A percentile compares a stretch with the other conserved stretches of the same genome.
Evolutionary conservation across 2,113 vertebrate species (phyloP).

Genomic region (Megaceryle torquata): DNA sequence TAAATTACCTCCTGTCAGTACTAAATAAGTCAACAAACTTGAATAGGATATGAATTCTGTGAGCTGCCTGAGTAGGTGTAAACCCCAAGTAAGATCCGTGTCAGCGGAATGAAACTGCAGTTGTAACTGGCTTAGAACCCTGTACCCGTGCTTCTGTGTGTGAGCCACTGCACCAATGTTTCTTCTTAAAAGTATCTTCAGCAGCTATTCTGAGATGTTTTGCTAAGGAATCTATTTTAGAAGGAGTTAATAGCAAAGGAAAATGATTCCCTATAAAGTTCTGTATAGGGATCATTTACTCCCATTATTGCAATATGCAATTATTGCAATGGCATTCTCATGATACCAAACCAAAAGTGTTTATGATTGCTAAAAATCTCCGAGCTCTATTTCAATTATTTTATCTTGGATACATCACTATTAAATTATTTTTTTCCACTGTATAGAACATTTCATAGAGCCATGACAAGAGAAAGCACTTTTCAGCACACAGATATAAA

Average conservation of each 20-base stretch:
- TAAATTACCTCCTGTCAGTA: background rate
- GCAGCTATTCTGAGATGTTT: background rate
- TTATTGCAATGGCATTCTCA: background rate
- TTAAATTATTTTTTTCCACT: background rate
- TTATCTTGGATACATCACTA: background rate
- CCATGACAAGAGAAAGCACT: background rate
- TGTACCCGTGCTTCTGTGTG: background rate
- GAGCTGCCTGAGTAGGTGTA: background rate
- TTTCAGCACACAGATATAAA: background rate
- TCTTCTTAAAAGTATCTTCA: background rate
- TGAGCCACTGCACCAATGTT: rapidly evolving
- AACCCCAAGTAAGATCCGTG: background rate
- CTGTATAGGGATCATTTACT: constrained; percentile 10
- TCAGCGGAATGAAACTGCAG: background rate
- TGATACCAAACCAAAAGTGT: background rate
- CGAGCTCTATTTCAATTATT: background rate
- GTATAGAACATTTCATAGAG: background rate
- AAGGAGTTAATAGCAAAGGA: background rate
- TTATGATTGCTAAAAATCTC: constrained; percentile 7
- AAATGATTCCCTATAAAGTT: background rate
- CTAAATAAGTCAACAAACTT: background rate
- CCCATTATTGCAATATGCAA: background rate
- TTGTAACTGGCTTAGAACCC: background rate
- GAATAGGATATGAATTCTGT: background rate
- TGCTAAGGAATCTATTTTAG: background rate